These are phyloP conservation scores for Nanorana parkeri DNA, from an alignment of 2,113 vertebrate species.

Conservation along the genomic window DNA sequence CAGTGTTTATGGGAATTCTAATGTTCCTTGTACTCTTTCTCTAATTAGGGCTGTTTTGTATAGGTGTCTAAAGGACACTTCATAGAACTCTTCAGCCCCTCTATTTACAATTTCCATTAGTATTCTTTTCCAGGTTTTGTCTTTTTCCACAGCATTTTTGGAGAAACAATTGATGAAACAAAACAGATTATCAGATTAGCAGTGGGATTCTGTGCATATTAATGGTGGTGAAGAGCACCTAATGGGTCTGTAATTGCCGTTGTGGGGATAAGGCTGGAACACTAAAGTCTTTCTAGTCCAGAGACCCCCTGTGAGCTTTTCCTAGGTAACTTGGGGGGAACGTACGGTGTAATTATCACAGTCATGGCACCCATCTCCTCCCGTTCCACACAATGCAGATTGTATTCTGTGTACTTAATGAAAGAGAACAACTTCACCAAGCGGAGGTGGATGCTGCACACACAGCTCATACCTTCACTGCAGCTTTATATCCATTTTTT, in stretches of 20 bases:
- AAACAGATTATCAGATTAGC: constrained; percentile 67
- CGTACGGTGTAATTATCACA: constrained; percentile 66
- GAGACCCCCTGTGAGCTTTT: constrained; percentile 66
- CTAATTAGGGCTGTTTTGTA: not conserved
- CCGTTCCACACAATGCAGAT: too few relatives aligned
- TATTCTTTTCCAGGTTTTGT: constrained; percentile 53
- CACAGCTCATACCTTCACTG: too few relatives aligned
- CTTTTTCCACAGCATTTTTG: constrained; percentile 60
- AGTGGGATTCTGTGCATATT: constrained; percentile 65
- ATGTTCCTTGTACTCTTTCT: not conserved
- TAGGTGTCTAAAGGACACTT: not conserved
- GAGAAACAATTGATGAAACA: constrained; percentile 63
- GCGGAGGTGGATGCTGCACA: too few relatives aligned
- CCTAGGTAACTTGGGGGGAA: constrained; percentile 63
- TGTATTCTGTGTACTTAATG: too few relatives aligned
- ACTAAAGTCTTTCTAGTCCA: constrained; percentile 58
- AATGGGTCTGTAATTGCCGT: constrained; percentile 64
- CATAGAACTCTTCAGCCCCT: constrained; percentile 20
- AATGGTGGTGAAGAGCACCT: constrained; percentile 60
- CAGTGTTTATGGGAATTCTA: not conserved
- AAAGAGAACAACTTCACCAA: too few relatives aligned
- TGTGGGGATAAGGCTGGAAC: constrained; percentile 60
- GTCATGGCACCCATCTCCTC: constrained; percentile 19
- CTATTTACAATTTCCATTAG: constrained; percentile 56
- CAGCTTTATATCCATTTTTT: too few relatives aligned